A percentile compares a stretch with the other conserved stretches of the same genome.
Evolutionary conservation across 1,140 invertebrate species (phyloP).

Genomic region (Drosophila takahashii): DNA sequence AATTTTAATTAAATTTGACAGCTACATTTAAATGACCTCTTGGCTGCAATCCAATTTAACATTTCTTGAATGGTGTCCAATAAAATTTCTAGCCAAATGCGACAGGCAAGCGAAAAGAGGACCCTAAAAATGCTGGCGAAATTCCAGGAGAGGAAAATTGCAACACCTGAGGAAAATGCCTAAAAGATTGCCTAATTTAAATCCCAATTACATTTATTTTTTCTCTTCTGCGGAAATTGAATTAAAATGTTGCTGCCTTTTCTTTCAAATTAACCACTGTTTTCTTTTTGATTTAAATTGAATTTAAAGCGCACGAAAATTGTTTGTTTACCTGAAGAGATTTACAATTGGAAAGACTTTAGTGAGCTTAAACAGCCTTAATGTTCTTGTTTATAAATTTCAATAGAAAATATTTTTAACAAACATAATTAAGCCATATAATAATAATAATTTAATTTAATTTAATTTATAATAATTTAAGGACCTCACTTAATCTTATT

Average conservation of each 20-base stretch:
- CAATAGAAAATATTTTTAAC: not conserved
- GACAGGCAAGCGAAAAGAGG: conserved; percentile 13
- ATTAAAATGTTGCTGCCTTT: conserved; percentile 1
- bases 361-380: too few relatives aligned
- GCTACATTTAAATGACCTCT: conserved; percentile 51
- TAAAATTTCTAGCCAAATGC: conserved; percentile 35
- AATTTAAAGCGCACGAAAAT: not conserved
- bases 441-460: too few relatives aligned
- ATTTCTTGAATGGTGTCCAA: conserved; percentile 44
- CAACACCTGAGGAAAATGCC: conserved; percentile 30
- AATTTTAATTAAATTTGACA: conserved; percentile 60
- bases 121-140: conserved; percentile 1
- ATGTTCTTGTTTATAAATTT: not conserved
- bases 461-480: too few relatives aligned
- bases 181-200: conserved; percentile 42
- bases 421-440: not conserved
- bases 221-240: conserved; percentile 7
- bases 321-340: not conserved
- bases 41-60: conserved; percentile 60
- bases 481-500: not conserved
- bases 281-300: conserved; percentile 7
- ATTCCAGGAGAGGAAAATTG: conserved; percentile 6
- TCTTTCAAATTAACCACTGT: not conserved
- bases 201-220: conserved; percentile 39
- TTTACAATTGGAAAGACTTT: too few relatives aligned